phyloP scores from a whole-genome alignment of 2,888 invertebrate species.

The Volucella zonaria region DNA sequence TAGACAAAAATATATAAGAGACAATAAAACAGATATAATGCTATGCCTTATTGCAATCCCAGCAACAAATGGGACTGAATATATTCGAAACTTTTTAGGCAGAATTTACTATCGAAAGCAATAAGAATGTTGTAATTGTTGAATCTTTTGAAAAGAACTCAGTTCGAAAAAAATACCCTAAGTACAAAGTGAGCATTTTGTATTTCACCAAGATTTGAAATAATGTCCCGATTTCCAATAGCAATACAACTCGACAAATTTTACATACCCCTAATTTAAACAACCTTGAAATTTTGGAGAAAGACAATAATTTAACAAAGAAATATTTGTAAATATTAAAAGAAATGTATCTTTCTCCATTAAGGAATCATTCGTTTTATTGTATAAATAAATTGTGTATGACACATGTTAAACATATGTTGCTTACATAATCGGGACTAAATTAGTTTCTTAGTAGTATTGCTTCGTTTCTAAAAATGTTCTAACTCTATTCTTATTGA shows the following conservation, averaged over 20 bases:
- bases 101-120: too few species aligned
- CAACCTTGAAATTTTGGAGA: background rate
- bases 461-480: constrained; percentile 69
- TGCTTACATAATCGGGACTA: constrained; percentile 67
- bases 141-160: background rate
- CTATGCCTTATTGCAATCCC: too few species aligned
- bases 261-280: background rate
- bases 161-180: too few species aligned
- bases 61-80: too few species aligned
- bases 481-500: constrained; percentile 70
- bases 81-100: too few species aligned
- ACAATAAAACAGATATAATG: too few species aligned
- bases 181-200: too few species aligned
- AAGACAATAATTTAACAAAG: background rate
- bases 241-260: too few species aligned
- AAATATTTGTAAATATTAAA: constrained; percentile 14
- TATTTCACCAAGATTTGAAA: too few species aligned
- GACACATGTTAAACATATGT: constrained; percentile 69
- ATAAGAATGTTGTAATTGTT: background rate
- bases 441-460: constrained; percentile 63
- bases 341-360: constrained; percentile 11
- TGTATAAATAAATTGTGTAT: constrained; percentile 70
- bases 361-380: constrained; percentile 52
- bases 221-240: too few species aligned
- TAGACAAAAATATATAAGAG: too few species aligned